These are phyloP conservation scores for Alectoris magna DNA, from an alignment of 2,797 vertebrate genomes.

Conservation along the genomic window DNA sequence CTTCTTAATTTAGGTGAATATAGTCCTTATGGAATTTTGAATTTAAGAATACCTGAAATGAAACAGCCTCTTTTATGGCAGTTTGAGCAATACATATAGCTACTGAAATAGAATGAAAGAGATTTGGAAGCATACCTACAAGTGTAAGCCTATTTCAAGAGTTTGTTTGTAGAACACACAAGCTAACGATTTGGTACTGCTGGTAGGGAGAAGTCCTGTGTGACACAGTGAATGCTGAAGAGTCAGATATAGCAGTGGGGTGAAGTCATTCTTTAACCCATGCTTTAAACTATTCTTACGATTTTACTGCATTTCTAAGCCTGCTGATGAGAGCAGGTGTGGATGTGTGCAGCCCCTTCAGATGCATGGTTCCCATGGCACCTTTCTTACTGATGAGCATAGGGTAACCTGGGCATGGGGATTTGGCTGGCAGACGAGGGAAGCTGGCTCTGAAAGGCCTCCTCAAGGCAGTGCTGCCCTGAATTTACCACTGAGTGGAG, in stretches of 20 bases:
- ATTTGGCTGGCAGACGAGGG: neutral
- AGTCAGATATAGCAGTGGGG: neutral
- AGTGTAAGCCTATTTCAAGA: neutral
- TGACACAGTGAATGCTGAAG: neutral
- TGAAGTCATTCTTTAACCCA: neutral
- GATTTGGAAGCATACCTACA: neutral
- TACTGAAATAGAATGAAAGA: neutral
- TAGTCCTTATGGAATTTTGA: accelerated
- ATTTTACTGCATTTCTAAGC: neutral
- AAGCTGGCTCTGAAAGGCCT: neutral
- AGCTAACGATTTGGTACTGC: neutral
- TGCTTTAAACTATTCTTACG: neutral
- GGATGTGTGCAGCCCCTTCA: neutral
- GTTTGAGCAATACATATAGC: neutral
- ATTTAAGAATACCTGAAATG: neutral
- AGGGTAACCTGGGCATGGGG: neutral
- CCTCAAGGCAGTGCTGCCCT: neutral
- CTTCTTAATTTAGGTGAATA: neutral
- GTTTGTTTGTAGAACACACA: neutral
- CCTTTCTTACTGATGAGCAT: neutral
- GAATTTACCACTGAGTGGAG: conserved; percentile 46
- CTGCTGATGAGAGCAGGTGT: accelerated
- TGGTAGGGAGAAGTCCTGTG: neutral
- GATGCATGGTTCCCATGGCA: accelerated
- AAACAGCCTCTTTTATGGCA: neutral